Conservation (phyloP, 2,113 vertebrate species). For the Tiliqua scincoides region DNA sequence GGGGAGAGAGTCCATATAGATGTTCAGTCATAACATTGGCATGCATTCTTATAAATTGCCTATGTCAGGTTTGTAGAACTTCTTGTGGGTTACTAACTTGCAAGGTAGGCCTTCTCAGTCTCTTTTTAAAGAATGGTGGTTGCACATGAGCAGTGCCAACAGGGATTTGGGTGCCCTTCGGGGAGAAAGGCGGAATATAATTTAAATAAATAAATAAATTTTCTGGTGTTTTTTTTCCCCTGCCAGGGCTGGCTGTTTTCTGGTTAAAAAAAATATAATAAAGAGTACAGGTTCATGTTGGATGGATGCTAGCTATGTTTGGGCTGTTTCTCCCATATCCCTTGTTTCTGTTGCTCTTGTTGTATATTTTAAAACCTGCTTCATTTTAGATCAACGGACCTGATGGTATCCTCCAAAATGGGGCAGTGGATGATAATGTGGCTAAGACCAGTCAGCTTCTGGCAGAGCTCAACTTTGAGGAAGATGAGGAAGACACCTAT, state of each 20-base stretch:
- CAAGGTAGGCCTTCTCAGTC: background rate
- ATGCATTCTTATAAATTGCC: too few relatives aligned
- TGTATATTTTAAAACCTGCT: background rate
- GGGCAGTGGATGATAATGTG: constrained; percentile 88
- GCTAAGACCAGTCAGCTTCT: constrained; percentile 93
- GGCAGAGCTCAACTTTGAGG: constrained; percentile 96
- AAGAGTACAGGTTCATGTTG: background rate
- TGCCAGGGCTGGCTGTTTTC: background rate
- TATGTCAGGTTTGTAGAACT: too few relatives aligned
- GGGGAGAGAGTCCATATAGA: too few relatives aligned
- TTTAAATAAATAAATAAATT: too few relatives aligned
- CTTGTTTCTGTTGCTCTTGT: too few relatives aligned
- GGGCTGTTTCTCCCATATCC: background rate
- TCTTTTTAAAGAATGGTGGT: background rate
- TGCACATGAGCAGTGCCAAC: background rate
- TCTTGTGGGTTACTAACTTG: background rate
- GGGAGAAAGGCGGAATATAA: too few relatives aligned
- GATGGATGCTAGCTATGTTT: background rate
- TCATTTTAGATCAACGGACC: constrained; percentile 87
- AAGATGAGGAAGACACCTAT: constrained; percentile 97
- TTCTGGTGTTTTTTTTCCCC: background rate
- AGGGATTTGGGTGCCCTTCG: too few relatives aligned
- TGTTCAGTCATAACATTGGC: too few relatives aligned
- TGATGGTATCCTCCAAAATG: constrained; percentile 92
- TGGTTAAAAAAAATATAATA: background rate